Base-by-base conservation (phyloP, 1,140 invertebrate genomes). In the Drosophila pachea region DNA sequence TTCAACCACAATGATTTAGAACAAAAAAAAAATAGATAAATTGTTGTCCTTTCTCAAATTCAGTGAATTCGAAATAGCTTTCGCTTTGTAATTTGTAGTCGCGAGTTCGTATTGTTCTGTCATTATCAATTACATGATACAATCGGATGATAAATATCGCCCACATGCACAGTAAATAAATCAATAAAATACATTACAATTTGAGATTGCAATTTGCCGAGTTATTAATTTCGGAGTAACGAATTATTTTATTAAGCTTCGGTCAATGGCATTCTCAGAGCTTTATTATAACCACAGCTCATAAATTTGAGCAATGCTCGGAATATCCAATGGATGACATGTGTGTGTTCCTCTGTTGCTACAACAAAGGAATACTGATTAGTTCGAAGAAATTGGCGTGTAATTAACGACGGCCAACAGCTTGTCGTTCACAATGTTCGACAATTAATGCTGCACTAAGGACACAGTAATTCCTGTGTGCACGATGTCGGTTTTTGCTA, bases 121-220 rank as follows among this genome's bases (percentile, higher is more conserved):
- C 22, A 22, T 22, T 22, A 22, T 22, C 22, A 54, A 62, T 55
- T 68, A 68, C 59, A 62, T 54, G 65, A 35, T 55, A 43, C 42
- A 62, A 54, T 31, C 52, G 32, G 40, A 54, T 11, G 32, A 11
- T 68, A 62, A 68, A 62, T 56, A 67, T 32, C 38, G 32, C 9
- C 12, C 22, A 9, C 14, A 58, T 12, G 43, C 45, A 43, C 14
- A 59, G 22, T 31, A 68, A 56, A 56, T 62, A 68, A 22, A 64
- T 68, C 66, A 68, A 68, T 68, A 63, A 64, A 68, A 64, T 56
- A 35, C 50, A 68, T 43, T 29, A 50, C 63, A 56, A 56, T 63
- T 68, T 52, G 60, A 16, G 36, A 56, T 45, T 43, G 31, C 29
- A 38, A 45, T 63, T 50, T 49, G 49, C 11, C 63, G 59, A 63